Percentiles rank a stretch among this genome's conserved stretches.
These are phyloP conservation scores for Tipula lateralis DNA, from an alignment of 2,888 invertebrate genomes.

Conservation along the genomic window DNA sequence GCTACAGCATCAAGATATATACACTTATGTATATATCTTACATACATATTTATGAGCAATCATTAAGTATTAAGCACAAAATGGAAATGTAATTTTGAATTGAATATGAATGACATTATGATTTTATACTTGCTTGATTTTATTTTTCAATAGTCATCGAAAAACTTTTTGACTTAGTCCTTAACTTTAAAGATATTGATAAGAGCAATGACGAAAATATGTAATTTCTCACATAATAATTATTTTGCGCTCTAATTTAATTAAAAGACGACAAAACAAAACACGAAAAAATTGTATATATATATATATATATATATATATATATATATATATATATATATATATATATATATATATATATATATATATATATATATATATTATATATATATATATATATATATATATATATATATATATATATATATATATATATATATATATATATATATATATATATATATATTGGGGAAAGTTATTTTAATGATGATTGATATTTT, in stretches of 20 bases:
- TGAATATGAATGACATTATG: not conserved
- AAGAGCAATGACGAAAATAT: not conserved
- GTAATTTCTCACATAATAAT: not conserved
- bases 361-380: too few species aligned
- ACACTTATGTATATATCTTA: too few species aligned
- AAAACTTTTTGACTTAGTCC: not conserved
- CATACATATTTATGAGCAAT: not conserved
- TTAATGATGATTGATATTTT: slow-evolving; percentile 24
- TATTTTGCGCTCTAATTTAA: not conserved
- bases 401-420: too few species aligned
- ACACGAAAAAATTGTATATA: not conserved
- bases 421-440: too few species aligned
- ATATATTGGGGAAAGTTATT: not conserved
- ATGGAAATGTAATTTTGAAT: not conserved
- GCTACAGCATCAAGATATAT: not conserved
- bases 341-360: too few species aligned
- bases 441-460: too few species aligned
- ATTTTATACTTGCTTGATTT: not conserved
- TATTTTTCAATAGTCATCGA: not conserved
- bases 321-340: too few species aligned
- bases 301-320: too few species aligned
- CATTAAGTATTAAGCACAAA: not conserved
- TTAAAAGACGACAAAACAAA: not conserved
- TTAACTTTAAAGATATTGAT: not conserved
- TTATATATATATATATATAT: too few species aligned